Percentiles rank a stretch among this genome's conserved stretches.
Conservation (phyloP, 2,113 vertebrate genomes). For the Arothron firmamentum region DNA sequence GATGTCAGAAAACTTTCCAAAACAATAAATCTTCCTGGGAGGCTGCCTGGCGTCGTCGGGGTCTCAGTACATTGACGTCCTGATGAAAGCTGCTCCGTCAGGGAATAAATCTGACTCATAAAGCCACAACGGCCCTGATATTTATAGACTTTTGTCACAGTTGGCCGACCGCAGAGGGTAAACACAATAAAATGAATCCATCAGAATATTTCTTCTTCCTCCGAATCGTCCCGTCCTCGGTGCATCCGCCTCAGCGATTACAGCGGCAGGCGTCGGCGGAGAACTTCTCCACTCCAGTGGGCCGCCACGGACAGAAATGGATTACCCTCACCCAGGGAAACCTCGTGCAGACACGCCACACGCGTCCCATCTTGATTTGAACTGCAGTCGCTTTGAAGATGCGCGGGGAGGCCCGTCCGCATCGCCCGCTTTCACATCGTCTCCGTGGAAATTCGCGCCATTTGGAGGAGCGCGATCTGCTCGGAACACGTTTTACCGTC, state of each 20-base stretch:
- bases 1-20: conserved; percentile 32
- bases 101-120: conserved; percentile 50
- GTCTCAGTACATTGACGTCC: conserved; percentile 51
- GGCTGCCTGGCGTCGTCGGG: conserved; percentile 16
- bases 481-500: conserved; percentile 50
- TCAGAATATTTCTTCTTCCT: conserved; percentile 52
- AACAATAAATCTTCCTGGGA: conserved; percentile 33
- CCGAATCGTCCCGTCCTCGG: conserved; percentile 52
- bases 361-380: conserved; percentile 38
- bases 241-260: conserved; percentile 52
- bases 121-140: conserved; percentile 39
- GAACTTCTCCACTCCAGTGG: conserved; percentile 42
- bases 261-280: conserved; percentile 44
- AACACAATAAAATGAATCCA: conserved; percentile 54
- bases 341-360: conserved; percentile 36
- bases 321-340: conserved; percentile 46
- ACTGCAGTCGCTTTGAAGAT: conserved; percentile 45
- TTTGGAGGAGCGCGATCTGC: conserved; percentile 21
- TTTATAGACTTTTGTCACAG: conserved; percentile 49
- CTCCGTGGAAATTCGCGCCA: conserved; percentile 29
- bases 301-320: conserved; percentile 46
- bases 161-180: conserved; percentile 39
- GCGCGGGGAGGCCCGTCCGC: conserved; percentile 24
- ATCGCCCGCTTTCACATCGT: conserved; percentile 21
- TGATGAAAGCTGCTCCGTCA: conserved; percentile 45